Evolutionary conservation across 1,140 invertebrate genomes (phyloP).

Genomic region (Holcopasites calliopsidis): DNA sequence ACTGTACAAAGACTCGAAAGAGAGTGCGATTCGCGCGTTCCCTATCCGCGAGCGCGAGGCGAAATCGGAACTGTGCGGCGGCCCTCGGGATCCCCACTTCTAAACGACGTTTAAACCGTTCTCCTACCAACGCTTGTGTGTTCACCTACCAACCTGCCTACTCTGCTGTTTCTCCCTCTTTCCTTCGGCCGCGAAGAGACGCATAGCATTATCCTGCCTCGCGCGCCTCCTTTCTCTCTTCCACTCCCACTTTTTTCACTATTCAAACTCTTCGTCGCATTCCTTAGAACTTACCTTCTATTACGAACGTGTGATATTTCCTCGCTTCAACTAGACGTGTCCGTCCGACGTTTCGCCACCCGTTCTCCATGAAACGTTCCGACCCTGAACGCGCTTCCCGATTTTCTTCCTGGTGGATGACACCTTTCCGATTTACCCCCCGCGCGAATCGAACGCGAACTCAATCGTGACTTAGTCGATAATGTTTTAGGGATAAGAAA

Average conservation of each 20-base stretch:
- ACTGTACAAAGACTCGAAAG: conserved; percentile 51
- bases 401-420: not conserved
- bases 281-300: conserved; percentile 9
- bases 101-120: conserved; percentile 30
- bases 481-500: too few relatives aligned
- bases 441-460: not conserved
- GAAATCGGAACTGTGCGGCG: conserved; percentile 51
- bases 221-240: conserved; percentile 9
- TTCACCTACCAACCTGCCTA: conserved; percentile 36
- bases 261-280: conserved; percentile 17
- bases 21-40: conserved; percentile 54
- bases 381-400: not conserved
- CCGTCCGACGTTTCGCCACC: not conserved
- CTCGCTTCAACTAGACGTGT: not conserved
- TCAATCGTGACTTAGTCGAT: too few relatives aligned
- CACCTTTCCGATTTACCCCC: not conserved
- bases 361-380: not conserved
- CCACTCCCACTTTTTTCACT: too few relatives aligned
- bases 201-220: conserved; percentile 5
- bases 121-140: conserved; percentile 43
- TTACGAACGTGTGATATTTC: not conserved
- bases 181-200: conserved; percentile 4
- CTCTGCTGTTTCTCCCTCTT: conserved; percentile 2
- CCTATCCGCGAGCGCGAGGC: conserved; percentile 37
- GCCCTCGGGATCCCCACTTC: conserved; percentile 27